Evolutionary conservation across 1,140 invertebrate genomes (phyloP).

Genomic region (Amphibalanus amphitrite): DNA sequence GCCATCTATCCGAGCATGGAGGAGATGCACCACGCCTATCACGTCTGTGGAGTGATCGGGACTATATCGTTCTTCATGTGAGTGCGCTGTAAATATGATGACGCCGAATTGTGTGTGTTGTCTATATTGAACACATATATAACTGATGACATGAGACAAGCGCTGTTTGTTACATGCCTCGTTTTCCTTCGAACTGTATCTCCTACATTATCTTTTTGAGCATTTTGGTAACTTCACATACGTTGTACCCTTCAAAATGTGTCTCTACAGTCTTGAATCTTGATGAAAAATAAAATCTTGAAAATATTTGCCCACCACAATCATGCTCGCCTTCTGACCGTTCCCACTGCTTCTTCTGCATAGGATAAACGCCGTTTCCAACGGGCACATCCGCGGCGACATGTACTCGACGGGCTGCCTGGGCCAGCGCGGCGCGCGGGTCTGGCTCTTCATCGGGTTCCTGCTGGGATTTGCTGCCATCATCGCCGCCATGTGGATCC

Average conservation of each 20-base stretch:
- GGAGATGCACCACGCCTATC: constrained; percentile 57
- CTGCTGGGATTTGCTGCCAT: constrained; percentile 87
- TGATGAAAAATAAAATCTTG: too few species aligned
- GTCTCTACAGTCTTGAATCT: too few species aligned
- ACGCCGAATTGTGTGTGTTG: neutral
- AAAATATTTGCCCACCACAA: too few species aligned
- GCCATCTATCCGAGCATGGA: constrained; percentile 45
- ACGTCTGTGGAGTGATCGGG: constrained; percentile 84
- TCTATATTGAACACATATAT: neutral
- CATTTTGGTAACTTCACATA: neutral
- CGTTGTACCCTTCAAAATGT: too few species aligned
- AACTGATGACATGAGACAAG: neutral
- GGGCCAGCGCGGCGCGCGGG: constrained; percentile 66
- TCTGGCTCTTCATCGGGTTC: constrained; percentile 95
- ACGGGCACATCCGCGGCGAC: constrained; percentile 78
- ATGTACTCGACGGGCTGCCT: constrained; percentile 69
- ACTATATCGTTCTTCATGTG: constrained; percentile 88
- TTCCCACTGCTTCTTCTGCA: too few species aligned
- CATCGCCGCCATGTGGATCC: constrained; percentile 88
- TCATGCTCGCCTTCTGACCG: too few species aligned
- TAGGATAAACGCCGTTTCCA: constrained; percentile 90
- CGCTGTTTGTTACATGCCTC: neutral
- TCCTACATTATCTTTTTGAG: neutral
- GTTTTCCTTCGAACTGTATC: neutral
- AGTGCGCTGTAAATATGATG: constrained; percentile 22